phyloP scores from a whole-genome alignment of 2,113 vertebrate species.

The Euleptes europaea region DNA sequence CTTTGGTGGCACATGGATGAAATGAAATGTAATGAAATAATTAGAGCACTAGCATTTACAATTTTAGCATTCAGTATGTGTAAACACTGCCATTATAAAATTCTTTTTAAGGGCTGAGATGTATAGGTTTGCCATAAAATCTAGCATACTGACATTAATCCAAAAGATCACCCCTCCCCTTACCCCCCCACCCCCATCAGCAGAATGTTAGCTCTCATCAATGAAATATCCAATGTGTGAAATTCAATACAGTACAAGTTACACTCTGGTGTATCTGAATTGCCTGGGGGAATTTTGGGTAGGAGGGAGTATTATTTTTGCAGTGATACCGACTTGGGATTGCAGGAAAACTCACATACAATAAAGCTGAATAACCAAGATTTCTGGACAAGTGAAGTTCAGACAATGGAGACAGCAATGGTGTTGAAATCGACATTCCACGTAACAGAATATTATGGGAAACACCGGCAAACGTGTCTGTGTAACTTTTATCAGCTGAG shows the following conservation, averaged over 20 bases:
- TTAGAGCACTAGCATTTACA: neutral
- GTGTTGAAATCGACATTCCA: neutral
- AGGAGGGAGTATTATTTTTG: neutral
- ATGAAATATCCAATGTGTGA: neutral
- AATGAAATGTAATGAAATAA: slow-evolving; percentile 10
- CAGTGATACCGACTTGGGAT: neutral
- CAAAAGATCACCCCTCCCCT: neutral
- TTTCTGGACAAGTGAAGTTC: neutral
- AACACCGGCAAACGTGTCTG: neutral
- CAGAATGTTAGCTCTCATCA: slow-evolving; percentile 13
- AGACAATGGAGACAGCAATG: neutral
- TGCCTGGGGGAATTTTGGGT: neutral
- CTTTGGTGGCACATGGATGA: slow-evolving; percentile 19
- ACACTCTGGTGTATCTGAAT: neutral
- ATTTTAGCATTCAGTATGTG: neutral
- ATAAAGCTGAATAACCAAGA: neutral
- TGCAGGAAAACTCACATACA: neutral
- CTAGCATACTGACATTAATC: neutral
- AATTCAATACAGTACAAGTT: neutral
- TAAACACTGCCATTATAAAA: slow-evolving; percentile 13
- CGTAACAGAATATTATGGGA: neutral
- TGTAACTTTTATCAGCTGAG: neutral
- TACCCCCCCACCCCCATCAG: neutral
- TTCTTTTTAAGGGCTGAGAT: slow-evolving; percentile 24
- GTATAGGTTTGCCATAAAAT: slow-evolving; percentile 26